These are phyloP conservation scores for Dryobotodes eremita DNA, from an alignment of 2,888 invertebrate species.

Conservation along the genomic window DNA sequence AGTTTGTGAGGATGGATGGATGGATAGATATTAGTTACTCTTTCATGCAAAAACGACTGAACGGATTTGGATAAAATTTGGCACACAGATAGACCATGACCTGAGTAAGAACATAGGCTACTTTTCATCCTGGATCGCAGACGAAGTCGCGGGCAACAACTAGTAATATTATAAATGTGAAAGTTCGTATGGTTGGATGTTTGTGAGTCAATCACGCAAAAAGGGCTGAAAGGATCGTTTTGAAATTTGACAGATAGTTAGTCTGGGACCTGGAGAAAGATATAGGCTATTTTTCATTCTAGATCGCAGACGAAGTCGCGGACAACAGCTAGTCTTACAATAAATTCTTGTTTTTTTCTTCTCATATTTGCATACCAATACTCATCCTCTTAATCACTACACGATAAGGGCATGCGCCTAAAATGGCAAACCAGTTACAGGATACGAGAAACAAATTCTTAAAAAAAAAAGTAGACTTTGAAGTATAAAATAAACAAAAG, in stretches of 20 bases:
- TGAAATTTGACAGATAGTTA: too few species aligned
- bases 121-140: neutral
- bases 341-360: conserved; percentile 5
- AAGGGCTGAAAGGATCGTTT: too few species aligned
- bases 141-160: too few species aligned
- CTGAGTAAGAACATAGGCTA: neutral
- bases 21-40: too few species aligned
- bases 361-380: conserved; percentile 26
- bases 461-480: conserved; percentile 25
- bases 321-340: neutral
- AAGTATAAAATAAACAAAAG: conserved; percentile 50
- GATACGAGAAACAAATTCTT: conserved; percentile 25
- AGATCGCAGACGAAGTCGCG: neutral
- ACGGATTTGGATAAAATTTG: neutral
- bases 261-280: too few species aligned
- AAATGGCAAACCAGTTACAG: conserved; percentile 38
- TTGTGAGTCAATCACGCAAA: too few species aligned
- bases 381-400: neutral
- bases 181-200: too few species aligned
- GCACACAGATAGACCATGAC: too few species aligned
- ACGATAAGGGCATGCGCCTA: conserved; percentile 32
- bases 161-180: too few species aligned
- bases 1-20: too few species aligned
- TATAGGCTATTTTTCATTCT: too few species aligned
- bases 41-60: neutral